Base-by-base conservation (phyloP, 2,113 vertebrate species). In the Syngnathus typhle region DNA sequence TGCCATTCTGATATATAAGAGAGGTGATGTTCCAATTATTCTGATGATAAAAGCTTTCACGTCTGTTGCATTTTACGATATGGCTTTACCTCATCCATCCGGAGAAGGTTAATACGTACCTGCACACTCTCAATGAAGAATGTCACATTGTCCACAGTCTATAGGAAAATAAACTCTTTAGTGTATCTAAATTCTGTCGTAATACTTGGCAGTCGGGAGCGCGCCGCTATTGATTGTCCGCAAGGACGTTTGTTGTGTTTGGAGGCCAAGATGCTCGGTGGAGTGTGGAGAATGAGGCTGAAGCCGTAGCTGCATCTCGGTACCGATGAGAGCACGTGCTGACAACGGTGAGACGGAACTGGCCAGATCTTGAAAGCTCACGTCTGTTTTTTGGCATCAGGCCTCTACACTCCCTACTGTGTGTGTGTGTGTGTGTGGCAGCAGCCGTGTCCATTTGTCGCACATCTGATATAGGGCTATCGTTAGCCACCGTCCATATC, bases 321-420 rank as follows among this genome's bases (percentile, higher is more conserved):
- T 78, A 78, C 85, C 74, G 77, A 65, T 73, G 77, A 58, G 32
- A 64, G 85, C 84, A 72, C 82, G 76, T 73, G 78, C 79, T 66
- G 88, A 89, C 85, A 89, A 84, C 83, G 84, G 78, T 68, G 78
- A 83, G 77, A 86, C 76, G 47, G 58, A 71, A 74, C 64, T 2
- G n/a, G 78, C 72, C 68, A 82, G 82, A 73, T 82, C 76, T 72
- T 86, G 88, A 88, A 87, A 87, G 84, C 82, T 85, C 68, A 55
- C 72, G 73, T 62, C 77, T 79, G 76, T 78, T 68, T 66, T 69
- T 71, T 82, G 84, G 80, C 81, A 51, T 55, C 64, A 54, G 67
- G 79, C 82, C 77, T 64, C 75, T 55, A 2, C 69, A 38, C 23
- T 64, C 41, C 8, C 3, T 36, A 58, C 11, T 12, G 27, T 36